Percentiles rank a stretch among this genome's conserved stretches.
phyloP scores from a whole-genome alignment of 2,888 invertebrate genomes.

The Volucella zonaria region DNA sequence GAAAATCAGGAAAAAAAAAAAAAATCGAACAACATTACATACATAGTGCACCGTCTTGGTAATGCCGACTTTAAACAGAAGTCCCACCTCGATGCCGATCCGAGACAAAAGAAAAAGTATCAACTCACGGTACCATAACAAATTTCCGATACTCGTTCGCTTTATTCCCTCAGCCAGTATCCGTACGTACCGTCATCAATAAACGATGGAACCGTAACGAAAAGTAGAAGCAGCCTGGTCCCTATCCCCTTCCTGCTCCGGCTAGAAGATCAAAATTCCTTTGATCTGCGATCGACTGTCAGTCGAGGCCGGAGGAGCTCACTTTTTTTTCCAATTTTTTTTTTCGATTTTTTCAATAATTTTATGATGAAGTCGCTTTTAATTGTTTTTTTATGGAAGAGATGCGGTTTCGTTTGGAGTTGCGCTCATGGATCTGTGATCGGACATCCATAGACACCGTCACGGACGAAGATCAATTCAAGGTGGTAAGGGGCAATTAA shows the following conservation, averaged over 20 bases:
- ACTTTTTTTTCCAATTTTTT: constrained; percentile 24
- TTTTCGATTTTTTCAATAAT: constrained; percentile 51
- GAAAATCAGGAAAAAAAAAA: background rate
- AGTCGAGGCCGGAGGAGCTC: constrained; percentile 21
- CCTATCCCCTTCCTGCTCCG: constrained; percentile 15
- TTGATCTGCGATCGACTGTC: constrained; percentile 73
- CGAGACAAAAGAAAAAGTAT: constrained; percentile 49
- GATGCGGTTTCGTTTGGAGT: constrained; percentile 65
- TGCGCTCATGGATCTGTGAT: background rate
- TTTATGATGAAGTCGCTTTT: constrained; percentile 72
- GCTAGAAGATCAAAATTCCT: constrained; percentile 60
- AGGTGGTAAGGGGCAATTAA: constrained; percentile 71
- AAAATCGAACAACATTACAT: constrained; percentile 7
- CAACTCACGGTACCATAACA: constrained; percentile 72
- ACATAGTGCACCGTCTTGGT: constrained; percentile 52
- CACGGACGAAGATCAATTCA: constrained; percentile 57
- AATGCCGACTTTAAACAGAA: constrained; percentile 50
- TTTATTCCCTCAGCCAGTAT: constrained; percentile 10
- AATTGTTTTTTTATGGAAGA: constrained; percentile 65
- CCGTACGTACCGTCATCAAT: constrained; percentile 14
- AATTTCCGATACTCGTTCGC: constrained; percentile 58
- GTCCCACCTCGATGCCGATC: constrained; percentile 31
- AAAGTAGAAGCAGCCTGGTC: constrained; percentile 37
- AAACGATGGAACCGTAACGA: constrained; percentile 58
- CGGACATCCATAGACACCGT: background rate